These are phyloP conservation scores for Psittacula cyanocephala DNA, from an alignment of 2,113 vertebrate species.

Conservation along the genomic window DNA sequence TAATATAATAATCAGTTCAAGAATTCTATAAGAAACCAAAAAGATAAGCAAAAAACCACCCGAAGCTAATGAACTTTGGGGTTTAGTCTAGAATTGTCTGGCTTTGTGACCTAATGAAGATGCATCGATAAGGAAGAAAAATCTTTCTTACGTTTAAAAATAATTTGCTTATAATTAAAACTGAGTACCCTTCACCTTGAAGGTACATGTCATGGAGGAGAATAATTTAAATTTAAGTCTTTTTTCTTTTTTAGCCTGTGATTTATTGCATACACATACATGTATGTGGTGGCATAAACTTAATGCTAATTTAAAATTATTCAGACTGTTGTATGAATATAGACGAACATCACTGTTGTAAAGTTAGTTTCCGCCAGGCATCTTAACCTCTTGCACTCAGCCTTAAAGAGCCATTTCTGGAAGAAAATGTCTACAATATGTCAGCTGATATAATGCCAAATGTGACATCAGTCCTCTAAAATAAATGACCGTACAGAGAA, in stretches of 20 bases:
- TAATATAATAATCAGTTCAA: background rate
- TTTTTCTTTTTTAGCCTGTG: background rate
- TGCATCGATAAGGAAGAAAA: background rate
- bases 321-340: background rate
- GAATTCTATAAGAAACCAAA: background rate
- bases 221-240: background rate
- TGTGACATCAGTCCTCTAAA: slow-evolving; percentile 80
- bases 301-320: slow-evolving; percentile 24
- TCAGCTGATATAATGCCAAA: slow-evolving; percentile 80
- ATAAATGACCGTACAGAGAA: slow-evolving; percentile 83
- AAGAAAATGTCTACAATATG: slow-evolving; percentile 81
- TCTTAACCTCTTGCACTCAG: slow-evolving; percentile 83
- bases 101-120: background rate
- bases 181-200: background rate
- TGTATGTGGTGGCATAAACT: background rate
- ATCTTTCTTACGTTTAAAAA: background rate
- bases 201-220: background rate
- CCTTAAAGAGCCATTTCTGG: slow-evolving; percentile 76
- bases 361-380: slow-evolving; percentile 69
- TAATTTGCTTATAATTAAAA: background rate
- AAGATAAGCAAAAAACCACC: background rate
- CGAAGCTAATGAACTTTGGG: background rate
- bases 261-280: background rate
- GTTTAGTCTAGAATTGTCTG: background rate
- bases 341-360: slow-evolving; percentile 31